Base-by-base conservation (phyloP, 2,888 invertebrate species). In the Catocala sponsa region DNA sequence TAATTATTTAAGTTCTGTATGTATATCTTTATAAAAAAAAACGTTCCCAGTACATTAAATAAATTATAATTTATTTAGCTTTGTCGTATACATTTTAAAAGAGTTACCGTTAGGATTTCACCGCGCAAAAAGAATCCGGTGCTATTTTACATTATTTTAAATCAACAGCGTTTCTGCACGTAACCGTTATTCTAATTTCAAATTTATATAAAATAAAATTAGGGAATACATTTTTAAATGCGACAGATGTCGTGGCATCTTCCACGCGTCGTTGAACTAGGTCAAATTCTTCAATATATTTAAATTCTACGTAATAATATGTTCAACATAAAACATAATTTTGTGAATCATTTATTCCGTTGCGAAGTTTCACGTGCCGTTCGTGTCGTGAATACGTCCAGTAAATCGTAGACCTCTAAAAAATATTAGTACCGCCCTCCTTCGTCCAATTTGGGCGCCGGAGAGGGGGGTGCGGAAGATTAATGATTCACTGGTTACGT, bases 401-500 rank as follows among this genome's bases (percentile, higher is more conserved):
- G 53, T 67, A 55, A 44, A 60, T 47, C 38, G 42, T 58, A 55
- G 65, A 65, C 56, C 71, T 47, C 55, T 54, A 35, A 63, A 59
- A 65, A 63, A 41, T 48, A 55, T 57, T 32, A 38, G 48, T 38
- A 13, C 56, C 61, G 48, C 58, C 74, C 62, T 66, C 51, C 9
- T 25, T 62, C 59, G 38, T 65, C 79, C 59, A 55, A 55, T 61
- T 55, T 42, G 46, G 43, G 47, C 55, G 44, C 11, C 41, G 33
- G 6, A 54, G 66, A 35, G 65, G 61, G 66, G 65, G 64, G 60
- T 32, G 62, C 44, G 65, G 66, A 53, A 70, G 70, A 74, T 70
- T 70, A 67, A 73, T 68, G 69, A 73, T 78, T 68, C 55, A 54
- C 68, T 70, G 69, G 77, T 66, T 74, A 67, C 66, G 63, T 73